phyloP scores from a whole-genome alignment of 2,797 vertebrate species.

The Oryzias dopingdopingensis region DNA sequence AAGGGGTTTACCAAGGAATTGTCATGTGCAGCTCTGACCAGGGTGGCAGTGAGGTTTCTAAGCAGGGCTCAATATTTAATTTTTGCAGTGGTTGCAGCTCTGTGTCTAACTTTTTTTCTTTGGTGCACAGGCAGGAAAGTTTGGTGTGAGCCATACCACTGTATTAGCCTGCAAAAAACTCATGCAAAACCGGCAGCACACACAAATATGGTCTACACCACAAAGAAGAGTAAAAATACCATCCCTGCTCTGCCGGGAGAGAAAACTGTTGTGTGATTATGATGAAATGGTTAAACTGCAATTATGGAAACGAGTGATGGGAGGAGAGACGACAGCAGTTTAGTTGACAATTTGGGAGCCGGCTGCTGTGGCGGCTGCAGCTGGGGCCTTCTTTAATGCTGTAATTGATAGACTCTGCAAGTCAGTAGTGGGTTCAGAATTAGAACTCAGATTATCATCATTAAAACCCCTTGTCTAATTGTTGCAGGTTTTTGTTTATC shows the following conservation, averaged over 20 bases:
- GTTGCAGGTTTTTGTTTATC: slow-evolving; percentile 76
- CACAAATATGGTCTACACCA: slow-evolving; percentile 13
- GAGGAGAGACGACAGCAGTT: slow-evolving; percentile 86
- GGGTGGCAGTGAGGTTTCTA: no score
- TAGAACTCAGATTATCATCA: slow-evolving; percentile 88
- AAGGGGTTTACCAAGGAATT: no score
- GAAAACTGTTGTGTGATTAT: slow-evolving; percentile 70
- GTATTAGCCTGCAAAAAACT: no score
- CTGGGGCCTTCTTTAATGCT: slow-evolving; percentile 83
- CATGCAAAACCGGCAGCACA: not conserved
- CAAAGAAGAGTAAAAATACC: slow-evolving; percentile 33
- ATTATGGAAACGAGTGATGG: slow-evolving; percentile 83
- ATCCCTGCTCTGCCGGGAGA: slow-evolving; percentile 32
- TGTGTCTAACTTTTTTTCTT: no score
- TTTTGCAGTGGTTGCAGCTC: no score
- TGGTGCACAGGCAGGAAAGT: no score
- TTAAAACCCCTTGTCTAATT: slow-evolving; percentile 77
- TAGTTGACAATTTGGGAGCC: slow-evolving; percentile 84
- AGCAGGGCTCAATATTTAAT: no score
- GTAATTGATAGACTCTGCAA: slow-evolving; percentile 92
- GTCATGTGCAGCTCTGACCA: no score
- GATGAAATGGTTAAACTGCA: slow-evolving; percentile 81
- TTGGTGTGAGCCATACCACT: no score
- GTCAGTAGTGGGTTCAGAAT: slow-evolving; percentile 89
- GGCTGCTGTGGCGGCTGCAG: slow-evolving; percentile 79